phyloP scores from a whole-genome alignment of 1,140 invertebrate species.

The Halictus rubicundus region DNA sequence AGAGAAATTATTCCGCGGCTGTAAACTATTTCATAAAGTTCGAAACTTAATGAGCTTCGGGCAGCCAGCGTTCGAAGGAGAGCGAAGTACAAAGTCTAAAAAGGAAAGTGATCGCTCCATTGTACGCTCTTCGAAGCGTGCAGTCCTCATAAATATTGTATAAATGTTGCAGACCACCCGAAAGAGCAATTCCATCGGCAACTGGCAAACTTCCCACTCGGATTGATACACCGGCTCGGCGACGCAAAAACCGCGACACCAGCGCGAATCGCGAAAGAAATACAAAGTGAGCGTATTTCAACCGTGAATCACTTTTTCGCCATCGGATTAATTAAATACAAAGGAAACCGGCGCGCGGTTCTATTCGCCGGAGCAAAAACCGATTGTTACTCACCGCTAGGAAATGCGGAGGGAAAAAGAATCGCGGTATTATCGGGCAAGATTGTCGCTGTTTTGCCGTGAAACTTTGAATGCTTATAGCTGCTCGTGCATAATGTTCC shows the following conservation, averaged over 20 bases:
- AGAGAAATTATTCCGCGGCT: too few species aligned
- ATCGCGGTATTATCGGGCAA: background rate
- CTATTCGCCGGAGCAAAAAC: background rate
- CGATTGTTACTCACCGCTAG: background rate
- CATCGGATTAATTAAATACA: conserved; percentile 26
- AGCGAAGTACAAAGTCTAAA: too few species aligned
- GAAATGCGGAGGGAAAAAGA: background rate
- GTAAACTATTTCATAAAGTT: too few species aligned
- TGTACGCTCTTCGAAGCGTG: too few species aligned
- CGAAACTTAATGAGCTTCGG: too few species aligned
- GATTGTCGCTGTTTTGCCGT: background rate
- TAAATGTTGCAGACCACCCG: background rate
- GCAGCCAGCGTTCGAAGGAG: too few species aligned
- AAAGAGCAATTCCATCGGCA: background rate
- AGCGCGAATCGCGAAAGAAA: conserved; percentile 2
- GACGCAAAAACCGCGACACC: conserved; percentile 11
- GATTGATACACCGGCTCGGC: background rate
- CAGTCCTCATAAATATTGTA: too few species aligned
- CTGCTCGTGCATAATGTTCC: too few species aligned
- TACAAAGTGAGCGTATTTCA: conserved; percentile 10
- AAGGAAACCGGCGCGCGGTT: conserved; percentile 5
- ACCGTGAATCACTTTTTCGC: conserved; percentile 1
- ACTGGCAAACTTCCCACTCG: background rate
- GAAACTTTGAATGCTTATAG: background rate
- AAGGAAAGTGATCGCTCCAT: too few species aligned